phyloP scores from a whole-genome alignment of 1,140 invertebrate genomes.

The Heterodera schachtii region DNA sequence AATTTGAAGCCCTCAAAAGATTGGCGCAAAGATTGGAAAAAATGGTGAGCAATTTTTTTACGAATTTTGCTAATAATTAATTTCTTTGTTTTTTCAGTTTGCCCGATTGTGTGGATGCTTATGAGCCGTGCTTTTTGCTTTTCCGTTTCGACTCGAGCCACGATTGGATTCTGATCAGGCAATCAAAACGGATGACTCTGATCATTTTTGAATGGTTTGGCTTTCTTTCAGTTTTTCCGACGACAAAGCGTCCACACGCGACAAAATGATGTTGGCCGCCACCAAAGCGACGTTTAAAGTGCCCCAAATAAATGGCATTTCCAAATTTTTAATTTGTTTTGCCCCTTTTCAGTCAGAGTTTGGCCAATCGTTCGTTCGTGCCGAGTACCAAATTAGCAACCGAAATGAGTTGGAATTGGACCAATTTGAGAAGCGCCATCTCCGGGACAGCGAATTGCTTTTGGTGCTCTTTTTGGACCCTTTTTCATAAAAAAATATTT shows the following conservation, averaged over 20 bases:
- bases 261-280: constrained; percentile 98
- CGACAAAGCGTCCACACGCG: constrained; percentile 71
- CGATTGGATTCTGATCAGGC: constrained; percentile 91
- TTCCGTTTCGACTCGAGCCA: constrained; percentile 82
- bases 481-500: not conserved
- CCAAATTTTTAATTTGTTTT: not conserved
- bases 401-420: constrained; percentile 70
- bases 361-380: constrained; percentile 83
- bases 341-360: constrained; percentile 76
- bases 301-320: not conserved
- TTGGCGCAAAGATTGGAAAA: constrained; percentile 82
- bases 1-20: constrained; percentile 74
- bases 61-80: not conserved
- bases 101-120: constrained; percentile 77
- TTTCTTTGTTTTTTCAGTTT: constrained; percentile 71
- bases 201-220: constrained; percentile 24
- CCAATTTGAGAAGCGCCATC: constrained; percentile 52
- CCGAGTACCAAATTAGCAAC: constrained; percentile 83
- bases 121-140: constrained; percentile 89
- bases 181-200: constrained; percentile 69
- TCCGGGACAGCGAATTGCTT: not conserved
- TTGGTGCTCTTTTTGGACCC: constrained; percentile 2
- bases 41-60: constrained; percentile 50
- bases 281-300: constrained; percentile 92
- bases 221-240: constrained; percentile 61